Conservation (phyloP, 2,113 vertebrate genomes). For the Ceuthmochares aereus region DNA sequence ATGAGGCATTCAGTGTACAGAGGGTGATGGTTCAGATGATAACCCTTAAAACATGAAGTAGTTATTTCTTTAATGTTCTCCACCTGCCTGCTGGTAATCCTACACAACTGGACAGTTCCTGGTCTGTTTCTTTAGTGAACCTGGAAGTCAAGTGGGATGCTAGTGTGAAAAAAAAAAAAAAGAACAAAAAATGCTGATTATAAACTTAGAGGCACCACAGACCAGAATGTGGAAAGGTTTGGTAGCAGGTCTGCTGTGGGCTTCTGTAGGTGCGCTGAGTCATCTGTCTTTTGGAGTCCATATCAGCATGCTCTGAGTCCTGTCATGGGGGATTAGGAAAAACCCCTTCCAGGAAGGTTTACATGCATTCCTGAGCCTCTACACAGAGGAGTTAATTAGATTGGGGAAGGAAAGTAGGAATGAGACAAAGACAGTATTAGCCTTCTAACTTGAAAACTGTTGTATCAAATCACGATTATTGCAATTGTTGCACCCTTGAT, state of each 20-base stretch:
- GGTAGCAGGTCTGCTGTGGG: not conserved
- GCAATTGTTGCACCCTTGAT: constrained; percentile 14
- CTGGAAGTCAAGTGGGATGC: not conserved
- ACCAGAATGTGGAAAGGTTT: not conserved
- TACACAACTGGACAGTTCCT: not conserved
- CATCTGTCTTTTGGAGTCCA: not conserved
- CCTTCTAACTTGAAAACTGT: constrained; percentile 56
- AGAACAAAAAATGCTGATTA: not conserved
- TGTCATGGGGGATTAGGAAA: constrained; percentile 44
- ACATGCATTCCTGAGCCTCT: constrained; percentile 46
- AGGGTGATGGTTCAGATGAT: not conserved
- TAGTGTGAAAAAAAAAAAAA: not conserved
- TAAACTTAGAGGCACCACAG: not conserved
- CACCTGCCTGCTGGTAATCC: not conserved
- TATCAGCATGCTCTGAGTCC: constrained; percentile 36
- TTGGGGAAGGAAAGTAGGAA: not conserved
- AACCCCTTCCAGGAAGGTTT: constrained; percentile 39
- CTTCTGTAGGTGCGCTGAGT: not conserved
- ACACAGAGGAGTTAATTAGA: constrained; percentile 52
- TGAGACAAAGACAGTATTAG: constrained; percentile 36
- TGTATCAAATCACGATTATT: constrained; percentile 52
- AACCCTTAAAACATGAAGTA: not conserved
- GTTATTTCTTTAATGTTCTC: not conserved
- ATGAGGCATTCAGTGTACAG: not conserved
- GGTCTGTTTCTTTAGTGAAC: not conserved